Percentiles rank a stretch among this genome's conserved stretches.
Evolutionary conservation across 2,113 vertebrate species (phyloP).

Genomic region (Ctenomys sociabilis): DNA sequence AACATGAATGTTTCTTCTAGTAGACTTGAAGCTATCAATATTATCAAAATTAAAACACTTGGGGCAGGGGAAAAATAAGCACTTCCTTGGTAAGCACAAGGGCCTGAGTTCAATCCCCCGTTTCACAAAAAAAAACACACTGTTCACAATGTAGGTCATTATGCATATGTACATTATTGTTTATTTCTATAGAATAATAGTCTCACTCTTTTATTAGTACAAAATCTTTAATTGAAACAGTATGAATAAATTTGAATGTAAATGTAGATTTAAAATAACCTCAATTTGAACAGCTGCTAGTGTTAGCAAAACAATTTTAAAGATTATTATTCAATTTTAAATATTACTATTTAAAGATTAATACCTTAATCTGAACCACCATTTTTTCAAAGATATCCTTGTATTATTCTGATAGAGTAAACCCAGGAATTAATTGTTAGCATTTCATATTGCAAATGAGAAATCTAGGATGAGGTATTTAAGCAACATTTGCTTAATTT

Average conservation of each 20-base stretch:
- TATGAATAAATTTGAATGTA: not conserved
- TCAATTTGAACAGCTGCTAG: not conserved
- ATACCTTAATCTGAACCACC: not conserved
- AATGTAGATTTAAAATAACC: not conserved
- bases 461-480: not conserved
- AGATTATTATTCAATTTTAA: not conserved
- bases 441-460: not conserved
- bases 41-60: too few relatives aligned
- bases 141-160: not conserved
- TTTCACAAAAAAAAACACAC: too few relatives aligned
- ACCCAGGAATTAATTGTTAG: not conserved
- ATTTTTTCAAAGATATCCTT: not conserved
- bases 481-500: not conserved
- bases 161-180: not conserved
- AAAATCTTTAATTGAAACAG: not conserved
- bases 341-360: not conserved
- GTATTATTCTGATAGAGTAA: not conserved
- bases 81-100: too few relatives aligned
- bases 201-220: not conserved
- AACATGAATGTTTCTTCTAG: not conserved
- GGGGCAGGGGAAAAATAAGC: too few relatives aligned
- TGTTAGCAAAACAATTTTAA: not conserved
- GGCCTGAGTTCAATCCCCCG: too few relatives aligned
- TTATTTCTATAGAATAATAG: not conserved
- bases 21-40: slow-evolving; percentile 14